A percentile compares a stretch with the other conserved stretches of the same genome.
These are phyloP conservation scores for Thyatira batis DNA, from an alignment of 2,888 invertebrate genomes.

Conservation along the genomic window DNA sequence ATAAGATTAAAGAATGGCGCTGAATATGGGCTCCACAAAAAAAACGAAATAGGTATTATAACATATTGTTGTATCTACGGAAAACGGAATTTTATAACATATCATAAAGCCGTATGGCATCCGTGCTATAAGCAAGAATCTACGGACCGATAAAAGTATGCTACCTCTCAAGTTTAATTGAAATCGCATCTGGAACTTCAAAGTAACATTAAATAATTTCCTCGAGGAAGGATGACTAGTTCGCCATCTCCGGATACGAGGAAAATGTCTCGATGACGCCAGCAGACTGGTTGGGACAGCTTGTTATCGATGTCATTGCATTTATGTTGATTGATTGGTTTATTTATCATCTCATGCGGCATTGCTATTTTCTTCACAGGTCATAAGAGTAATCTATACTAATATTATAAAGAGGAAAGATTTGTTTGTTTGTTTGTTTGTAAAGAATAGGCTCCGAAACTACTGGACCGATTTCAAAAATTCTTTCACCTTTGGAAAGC, in stretches of 20 bases:
- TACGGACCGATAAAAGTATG: not conserved
- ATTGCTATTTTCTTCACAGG: not conserved
- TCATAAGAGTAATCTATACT: not conserved
- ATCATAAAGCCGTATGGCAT: too few relatives aligned
- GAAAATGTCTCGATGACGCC: constrained; percentile 13
- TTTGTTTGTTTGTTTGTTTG: too few relatives aligned
- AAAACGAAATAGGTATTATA: not conserved
- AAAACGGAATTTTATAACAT: too few relatives aligned
- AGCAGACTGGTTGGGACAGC: not conserved
- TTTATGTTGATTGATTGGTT: not conserved
- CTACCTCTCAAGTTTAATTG: not conserved
- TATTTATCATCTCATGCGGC: not conserved
- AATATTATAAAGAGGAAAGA: too few relatives aligned
- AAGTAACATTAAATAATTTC: constrained; percentile 25
- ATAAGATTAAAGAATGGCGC: too few relatives aligned
- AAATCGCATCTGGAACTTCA: constrained; percentile 11
- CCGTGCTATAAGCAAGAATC: not conserved
- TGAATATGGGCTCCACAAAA: too few relatives aligned
- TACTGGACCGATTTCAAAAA: too few relatives aligned
- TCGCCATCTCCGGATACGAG: constrained; percentile 25
- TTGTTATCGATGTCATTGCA: not conserved
- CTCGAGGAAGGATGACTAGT: constrained; percentile 29
- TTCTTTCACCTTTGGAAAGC: too few relatives aligned
- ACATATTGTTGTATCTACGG: not conserved
- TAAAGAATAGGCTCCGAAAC: too few relatives aligned